Conservation (phyloP, 92 coral and sea anemone genomes). For the Porites rus region DNA sequence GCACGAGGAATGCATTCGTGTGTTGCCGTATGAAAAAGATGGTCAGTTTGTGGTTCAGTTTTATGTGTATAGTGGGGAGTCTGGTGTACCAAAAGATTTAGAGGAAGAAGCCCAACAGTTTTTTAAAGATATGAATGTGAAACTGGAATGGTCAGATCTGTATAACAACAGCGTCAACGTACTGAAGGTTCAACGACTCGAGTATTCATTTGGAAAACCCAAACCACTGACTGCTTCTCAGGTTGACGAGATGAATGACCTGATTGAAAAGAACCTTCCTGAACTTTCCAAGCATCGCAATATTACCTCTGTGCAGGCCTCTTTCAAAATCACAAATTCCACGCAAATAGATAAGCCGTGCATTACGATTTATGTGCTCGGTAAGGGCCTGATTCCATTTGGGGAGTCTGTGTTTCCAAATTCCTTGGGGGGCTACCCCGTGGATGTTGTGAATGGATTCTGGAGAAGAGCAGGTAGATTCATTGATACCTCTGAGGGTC, state of each 20-base stretch:
- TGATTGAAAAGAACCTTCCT: conserved; percentile 10
- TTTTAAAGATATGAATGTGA: conserved; percentile 5
- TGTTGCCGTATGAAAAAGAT: too few relatives aligned
- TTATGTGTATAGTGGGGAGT: conserved; percentile 23
- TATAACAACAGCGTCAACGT: not conserved
- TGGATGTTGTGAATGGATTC: conserved; percentile 50
- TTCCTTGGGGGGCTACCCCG: not conserved
- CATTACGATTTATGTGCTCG: conserved; percentile 50
- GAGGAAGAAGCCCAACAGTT: conserved; percentile 3
- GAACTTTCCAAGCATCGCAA: not conserved
- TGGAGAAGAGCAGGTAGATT: not conserved
- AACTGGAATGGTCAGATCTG: conserved; percentile 1
- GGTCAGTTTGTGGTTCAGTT: not conserved
- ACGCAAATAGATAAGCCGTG: conserved; percentile 21
- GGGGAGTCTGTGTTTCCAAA: conserved; percentile 24
- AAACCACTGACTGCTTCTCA: not conserved
- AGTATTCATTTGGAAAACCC: not conserved
- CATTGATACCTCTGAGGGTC: too few relatives aligned
- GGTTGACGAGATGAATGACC: conserved; percentile 11
- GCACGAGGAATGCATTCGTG: too few relatives aligned
- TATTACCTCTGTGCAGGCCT: conserved; percentile 20
- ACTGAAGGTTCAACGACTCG: not conserved
- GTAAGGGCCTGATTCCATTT: conserved; percentile 51
- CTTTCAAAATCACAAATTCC: conserved; percentile 27
- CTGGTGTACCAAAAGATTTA: conserved; percentile 17